phyloP scores from a whole-genome alignment of 2,113 vertebrate genomes.

The Podarcis muralis region DNA sequence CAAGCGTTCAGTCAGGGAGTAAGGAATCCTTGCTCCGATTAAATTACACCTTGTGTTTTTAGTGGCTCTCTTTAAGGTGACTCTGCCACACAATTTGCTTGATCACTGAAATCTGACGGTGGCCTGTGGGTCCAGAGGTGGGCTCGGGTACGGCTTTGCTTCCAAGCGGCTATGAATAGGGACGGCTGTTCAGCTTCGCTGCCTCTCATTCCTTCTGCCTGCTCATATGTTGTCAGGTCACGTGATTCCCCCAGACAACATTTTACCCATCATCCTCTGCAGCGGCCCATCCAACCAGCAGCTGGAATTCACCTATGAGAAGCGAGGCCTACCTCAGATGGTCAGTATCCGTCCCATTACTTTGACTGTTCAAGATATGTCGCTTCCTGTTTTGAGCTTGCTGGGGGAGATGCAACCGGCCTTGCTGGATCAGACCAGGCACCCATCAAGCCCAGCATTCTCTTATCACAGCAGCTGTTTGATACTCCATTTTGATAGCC shows the following conservation, averaged over 20 bases:
- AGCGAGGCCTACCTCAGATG: constrained; percentile 86
- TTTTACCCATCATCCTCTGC: constrained; percentile 89
- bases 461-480: neutral
- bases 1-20: neutral
- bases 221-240: constrained; percentile 80
- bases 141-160: neutral
- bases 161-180: too few relatives aligned
- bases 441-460: neutral
- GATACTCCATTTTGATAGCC: too few relatives aligned
- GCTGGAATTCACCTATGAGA: constrained; percentile 94
- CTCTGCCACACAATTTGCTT: neutral
- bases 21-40: neutral
- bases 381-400: neutral
- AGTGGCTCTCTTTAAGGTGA: too few relatives aligned
- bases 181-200: neutral
- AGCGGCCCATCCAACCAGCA: constrained; percentile 89
- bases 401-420: too few relatives aligned
- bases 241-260: constrained; percentile 92
- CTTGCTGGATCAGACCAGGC: neutral
- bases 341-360: constrained; percentile 55
- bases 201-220: neutral
- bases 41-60: neutral
- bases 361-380: accelerated
- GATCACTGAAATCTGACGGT: neutral
- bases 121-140: too few relatives aligned